Evolutionary conservation across 2,888 invertebrate species (phyloP).

Genomic region (Epistrophe grossulariae): DNA sequence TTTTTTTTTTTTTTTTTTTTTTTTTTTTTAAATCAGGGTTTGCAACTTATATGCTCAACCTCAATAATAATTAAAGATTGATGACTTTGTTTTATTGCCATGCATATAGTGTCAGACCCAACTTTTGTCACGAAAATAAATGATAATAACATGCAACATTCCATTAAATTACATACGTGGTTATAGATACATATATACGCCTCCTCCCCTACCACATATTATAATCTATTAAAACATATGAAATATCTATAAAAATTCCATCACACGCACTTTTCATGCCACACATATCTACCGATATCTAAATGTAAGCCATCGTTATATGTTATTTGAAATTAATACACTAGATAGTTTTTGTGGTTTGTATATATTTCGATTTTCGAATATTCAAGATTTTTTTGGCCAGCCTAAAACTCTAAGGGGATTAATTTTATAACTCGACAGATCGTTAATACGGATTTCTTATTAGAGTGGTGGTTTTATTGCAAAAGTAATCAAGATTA

Average conservation of each 20-base stretch:
- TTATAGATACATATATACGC: neutral
- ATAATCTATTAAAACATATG: conserved; percentile 14
- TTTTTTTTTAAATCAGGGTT: conserved; percentile 23
- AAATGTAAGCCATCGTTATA: conserved; percentile 23
- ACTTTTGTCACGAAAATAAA: conserved; percentile 28
- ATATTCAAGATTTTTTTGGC: neutral
- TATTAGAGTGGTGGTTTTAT: conserved; percentile 61
- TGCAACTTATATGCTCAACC: conserved; percentile 27
- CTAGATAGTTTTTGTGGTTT: conserved; percentile 23
- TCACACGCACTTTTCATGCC: conserved; percentile 62
- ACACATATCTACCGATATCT: conserved; percentile 6
- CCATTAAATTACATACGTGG: conserved; percentile 13
- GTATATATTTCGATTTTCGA: conserved; percentile 2
- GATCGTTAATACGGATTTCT: conserved; percentile 62
- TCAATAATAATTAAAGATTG: conserved; percentile 47
- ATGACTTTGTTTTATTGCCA: conserved; percentile 21
- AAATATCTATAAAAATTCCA: conserved; percentile 39
- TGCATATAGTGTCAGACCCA: neutral
- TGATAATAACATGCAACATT: conserved; percentile 34
- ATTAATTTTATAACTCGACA: conserved; percentile 52
- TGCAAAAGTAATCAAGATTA: conserved; percentile 66
- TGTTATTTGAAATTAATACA: conserved; percentile 46
- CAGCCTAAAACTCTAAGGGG: neutral
- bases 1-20: neutral
- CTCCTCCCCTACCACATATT: neutral